A percentile compares a stretch with the other conserved stretches of the same genome.
Evolutionary conservation across 2,113 vertebrate species (phyloP).

Genomic region (Lathamus discolor): DNA sequence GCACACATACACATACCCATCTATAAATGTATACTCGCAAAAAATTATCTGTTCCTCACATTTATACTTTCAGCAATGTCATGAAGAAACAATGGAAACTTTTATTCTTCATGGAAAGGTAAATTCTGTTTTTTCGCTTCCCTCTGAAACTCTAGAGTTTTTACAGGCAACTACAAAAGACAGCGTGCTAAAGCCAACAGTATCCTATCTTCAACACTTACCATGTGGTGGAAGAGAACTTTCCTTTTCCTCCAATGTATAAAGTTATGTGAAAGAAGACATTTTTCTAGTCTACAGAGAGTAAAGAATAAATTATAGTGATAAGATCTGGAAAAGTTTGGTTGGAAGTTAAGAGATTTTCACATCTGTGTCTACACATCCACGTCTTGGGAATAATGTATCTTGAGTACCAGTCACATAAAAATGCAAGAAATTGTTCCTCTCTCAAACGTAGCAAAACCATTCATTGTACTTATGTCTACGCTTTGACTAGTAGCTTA

Average conservation of each 20-base stretch:
- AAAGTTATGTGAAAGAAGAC: slow-evolving; percentile 77
- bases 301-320: slow-evolving; percentile 83
- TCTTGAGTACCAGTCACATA: slow-evolving; percentile 74
- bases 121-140: slow-evolving; percentile 73
- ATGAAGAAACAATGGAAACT: slow-evolving; percentile 58
- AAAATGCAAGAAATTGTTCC: slow-evolving; percentile 71
- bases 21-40: background rate
- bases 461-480: slow-evolving; percentile 47
- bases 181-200: slow-evolving; percentile 60
- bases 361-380: slow-evolving; percentile 90
- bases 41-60: slow-evolving; percentile 42
- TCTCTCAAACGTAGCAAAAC: slow-evolving; percentile 60
- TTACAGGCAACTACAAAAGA: slow-evolving; percentile 69
- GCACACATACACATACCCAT: slow-evolving; percentile 8
- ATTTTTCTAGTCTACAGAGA: slow-evolving; percentile 76
- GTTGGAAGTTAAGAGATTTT: slow-evolving; percentile 81
- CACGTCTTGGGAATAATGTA: slow-evolving; percentile 79
- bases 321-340: slow-evolving; percentile 85
- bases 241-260: slow-evolving; percentile 65
- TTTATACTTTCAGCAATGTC: background rate
- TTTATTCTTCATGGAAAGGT: slow-evolving; percentile 62
- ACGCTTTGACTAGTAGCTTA: slow-evolving; percentile 41
- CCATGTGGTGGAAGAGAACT: slow-evolving; percentile 57
- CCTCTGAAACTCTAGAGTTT: slow-evolving; percentile 69
- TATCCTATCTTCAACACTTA: slow-evolving; percentile 49